Base-by-base conservation (phyloP, 1,140 invertebrate species). In the Globodera ellingtonae region DNA sequence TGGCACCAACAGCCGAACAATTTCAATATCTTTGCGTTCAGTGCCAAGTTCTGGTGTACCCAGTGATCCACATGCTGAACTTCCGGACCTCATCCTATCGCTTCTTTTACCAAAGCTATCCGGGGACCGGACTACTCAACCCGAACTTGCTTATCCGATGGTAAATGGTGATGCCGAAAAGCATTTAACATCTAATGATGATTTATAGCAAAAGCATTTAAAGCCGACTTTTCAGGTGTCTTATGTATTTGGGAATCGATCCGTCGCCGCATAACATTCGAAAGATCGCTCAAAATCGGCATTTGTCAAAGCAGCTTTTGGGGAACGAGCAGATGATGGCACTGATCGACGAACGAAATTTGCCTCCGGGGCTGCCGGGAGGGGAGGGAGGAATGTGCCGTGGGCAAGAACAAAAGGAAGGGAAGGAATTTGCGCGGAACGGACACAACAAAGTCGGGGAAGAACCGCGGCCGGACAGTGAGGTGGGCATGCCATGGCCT, bases 241-340 rank as follows among this genome's bases (percentile, higher is more conserved):
- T 85, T 13, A 77, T 85, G 74, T 86, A 85, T 84, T 65, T 85
- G 59, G 84, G 84, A 15, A 85, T 85, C 21, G 83, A 86, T 52
- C 70, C 85, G 52, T 81, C 65, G 15, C 50, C 67, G 46, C 44
- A 85, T 69, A 85, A 85, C 72, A 83, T 85, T 18, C 59, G 81
- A 73, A 46, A 72, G n/a, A 65, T 85, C 10, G 78, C 84, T 46
- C 84, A 85, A 73, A 85, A 85, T 73, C n/a, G 79, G 70, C 84
- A 85, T 76, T 72, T 85, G 47, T 59, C 82, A 18, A 59, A 78
- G 50, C 46, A 86, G 75, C 44, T 83, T 44, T 21, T 66, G 35
- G 67, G 79, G n/a, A 10, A 66, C 13, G 15, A 71, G 24, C 44
- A 79, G 48, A n/a, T 82, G 72, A 62, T 52, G 52, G 35, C 56